Conservation (phyloP, 1,140 invertebrate genomes). For the Copidosoma floridanum region DNA sequence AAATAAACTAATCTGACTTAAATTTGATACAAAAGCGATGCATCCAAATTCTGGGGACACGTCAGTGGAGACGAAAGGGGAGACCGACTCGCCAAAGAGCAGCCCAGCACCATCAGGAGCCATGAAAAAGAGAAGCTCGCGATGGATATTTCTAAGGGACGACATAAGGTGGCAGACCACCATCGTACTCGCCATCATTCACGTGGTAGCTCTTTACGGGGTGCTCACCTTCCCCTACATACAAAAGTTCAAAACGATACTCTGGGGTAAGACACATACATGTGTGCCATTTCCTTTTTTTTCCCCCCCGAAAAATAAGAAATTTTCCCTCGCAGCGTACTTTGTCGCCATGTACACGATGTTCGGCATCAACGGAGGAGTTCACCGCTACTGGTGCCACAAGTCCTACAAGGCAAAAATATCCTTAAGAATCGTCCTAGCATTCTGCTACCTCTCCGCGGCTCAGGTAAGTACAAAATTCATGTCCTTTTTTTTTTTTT, state of each 20-base stretch:
- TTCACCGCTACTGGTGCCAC: slow-evolving; percentile 69
- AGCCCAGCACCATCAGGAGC: neutral
- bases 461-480: slow-evolving; percentile 24
- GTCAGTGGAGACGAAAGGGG: neutral
- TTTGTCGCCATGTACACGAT: slow-evolving; percentile 1
- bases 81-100: neutral
- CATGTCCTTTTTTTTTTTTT: too few species aligned
- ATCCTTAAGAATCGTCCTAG: slow-evolving; percentile 44
- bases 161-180: slow-evolving; percentile 4
- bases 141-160: neutral
- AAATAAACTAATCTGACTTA: too few species aligned
- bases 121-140: neutral
- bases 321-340: neutral
- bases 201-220: slow-evolving; percentile 6
- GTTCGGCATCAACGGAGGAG: slow-evolving; percentile 63
- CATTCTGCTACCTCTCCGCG: slow-evolving; percentile 30
- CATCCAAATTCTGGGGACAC: neutral
- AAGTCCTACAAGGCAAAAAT: slow-evolving; percentile 64
- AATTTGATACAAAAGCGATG: too few species aligned
- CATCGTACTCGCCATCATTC: neutral
- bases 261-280: slow-evolving; percentile 13
- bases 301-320: neutral
- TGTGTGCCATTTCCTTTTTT: too few species aligned
- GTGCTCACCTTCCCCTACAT: slow-evolving; percentile 14
- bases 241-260: neutral